Base-by-base conservation (phyloP, 2,113 vertebrate species). In the Clupea harengus region DNA sequence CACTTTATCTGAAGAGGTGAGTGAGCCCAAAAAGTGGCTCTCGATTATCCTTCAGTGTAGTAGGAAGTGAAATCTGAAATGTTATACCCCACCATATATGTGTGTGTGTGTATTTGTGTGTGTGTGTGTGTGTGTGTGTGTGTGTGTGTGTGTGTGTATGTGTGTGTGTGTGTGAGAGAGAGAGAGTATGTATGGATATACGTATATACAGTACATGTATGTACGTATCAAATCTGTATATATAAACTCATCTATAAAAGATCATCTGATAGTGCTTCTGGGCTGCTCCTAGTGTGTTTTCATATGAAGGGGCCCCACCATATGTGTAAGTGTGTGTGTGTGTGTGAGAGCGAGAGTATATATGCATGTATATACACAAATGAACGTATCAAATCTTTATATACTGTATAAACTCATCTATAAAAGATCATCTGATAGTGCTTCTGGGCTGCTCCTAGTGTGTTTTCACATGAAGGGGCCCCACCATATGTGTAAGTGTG, bases 221-320 rank as follows among this genome's bases (percentile, higher is more conserved):
- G 11, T 9, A 49, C 11, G 47, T 49, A 49, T 49, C 47, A 49
- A 49, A 49, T 49, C 22, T 64, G 20, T 64, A 25, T 64, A 7
- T 64, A 22, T 64, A 64, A 64, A 64, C 2, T 18, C 22, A 64
- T 22, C 18, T 2, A 25, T 67, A 7, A 7, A 25, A 28, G 22
- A 17, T 32, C 72, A 78, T 39, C 13, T 32, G 72, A 78, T 39
- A 0, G 72, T 39, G 28, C 10, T 39, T 13, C 9, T 78, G 28
- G 72, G 72, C 10, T 10, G 2, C 32, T 78, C 32, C 72, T 32
- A 78, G 25, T 44, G 32, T 44, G 47, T 81, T 54, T 45, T 57
- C 91, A 93, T 91, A 92, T 81, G 86, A 91, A 86, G 89, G 78
- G 89, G 92, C 87, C 83, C n/a, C n/a, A n/a, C n/a, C n/a, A n/a